Evolutionary conservation across 2,888 invertebrate species (phyloP).

Genomic region (Mesorhabditis belari): DNA sequence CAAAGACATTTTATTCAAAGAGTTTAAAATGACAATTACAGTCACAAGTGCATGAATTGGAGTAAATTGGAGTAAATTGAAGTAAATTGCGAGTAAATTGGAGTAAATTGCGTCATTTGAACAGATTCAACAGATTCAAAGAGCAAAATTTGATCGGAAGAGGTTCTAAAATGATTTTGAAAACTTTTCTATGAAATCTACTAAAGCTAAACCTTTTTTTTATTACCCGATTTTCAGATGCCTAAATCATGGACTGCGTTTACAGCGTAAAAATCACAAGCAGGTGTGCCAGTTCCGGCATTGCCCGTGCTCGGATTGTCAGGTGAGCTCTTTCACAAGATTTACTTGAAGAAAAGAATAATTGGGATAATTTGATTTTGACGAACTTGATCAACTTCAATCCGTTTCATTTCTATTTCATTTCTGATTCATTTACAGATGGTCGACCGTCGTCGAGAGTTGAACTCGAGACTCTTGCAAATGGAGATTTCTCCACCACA

Average conservation of each 20-base stretch:
- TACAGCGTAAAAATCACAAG: constrained; percentile 38
- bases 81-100: too few relatives aligned
- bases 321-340: constrained; percentile 24
- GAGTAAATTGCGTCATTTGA: too few relatives aligned
- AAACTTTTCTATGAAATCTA: too few relatives aligned
- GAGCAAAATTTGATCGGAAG: too few relatives aligned
- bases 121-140: too few relatives aligned
- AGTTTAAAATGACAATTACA: too few relatives aligned
- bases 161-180: too few relatives aligned
- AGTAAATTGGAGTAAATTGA: too few relatives aligned
- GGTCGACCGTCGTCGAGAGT: constrained; percentile 35
- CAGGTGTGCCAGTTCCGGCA: constrained; percentile 22
- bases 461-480: constrained; percentile 31
- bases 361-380: too few relatives aligned
- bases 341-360: too few relatives aligned
- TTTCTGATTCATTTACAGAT: constrained; percentile 14
- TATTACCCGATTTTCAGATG: constrained; percentile 12
- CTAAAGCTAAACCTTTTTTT: neutral
- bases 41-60: too few relatives aligned
- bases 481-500: constrained; percentile 10
- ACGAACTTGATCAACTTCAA: neutral
- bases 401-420: neutral
- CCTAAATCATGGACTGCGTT: constrained; percentile 30
- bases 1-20: too few relatives aligned
- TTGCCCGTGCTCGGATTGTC: constrained; percentile 31